Evolutionary conservation across 2,113 vertebrate species (phyloP), one percentile per base, ranked within the genome.

Genomic region (Psilopsiagon aymara): DNA sequence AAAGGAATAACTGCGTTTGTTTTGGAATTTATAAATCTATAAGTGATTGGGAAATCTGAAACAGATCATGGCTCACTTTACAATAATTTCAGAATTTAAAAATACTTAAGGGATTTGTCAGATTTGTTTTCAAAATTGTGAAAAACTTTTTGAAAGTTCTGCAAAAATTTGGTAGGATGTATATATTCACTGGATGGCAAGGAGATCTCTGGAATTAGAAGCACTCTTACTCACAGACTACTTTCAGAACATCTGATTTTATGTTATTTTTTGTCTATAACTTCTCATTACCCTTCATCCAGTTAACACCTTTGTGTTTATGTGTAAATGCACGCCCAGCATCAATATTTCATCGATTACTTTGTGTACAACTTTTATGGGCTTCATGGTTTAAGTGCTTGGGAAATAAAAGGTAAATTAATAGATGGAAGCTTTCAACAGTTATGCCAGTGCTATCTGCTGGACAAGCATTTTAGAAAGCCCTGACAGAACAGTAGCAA

Each of bases 291-390:
- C 46, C 47, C 49, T 96, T 71, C 71, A 77, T 83, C 64, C 68
- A 87, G 77, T 37, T 94, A 94, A 93, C 63, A 93, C 82, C 76
- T 93, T 87, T 92, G 39, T 79, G 82, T 90, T 69, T 84, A 47
- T 49, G 59, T 67, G 46, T 75, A 95, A 96, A 60, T 75, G 60
- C 68, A 81, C 27, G 20, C 6, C 82, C 86, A 92, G 64, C 90
- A 96, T 79, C 94, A 97, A 88, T 41, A 95, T 92, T 96, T 92
- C 69, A 96, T 92, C 92, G 91, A 92, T 95, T 96, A 88, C 95
- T 92, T 96, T 51, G 83, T 69, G 37, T 51, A 69, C 77, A 66
- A 82, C 59, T 71, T 97, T 95, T 90, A 82, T 76, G 60, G 59
- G 81, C 69, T 95, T 51, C 64, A 83, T 25, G 18, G 62, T 80